These are phyloP conservation scores for Lissocephala sabroskyi DNA, from an alignment of 2,888 invertebrate species.

Conservation along the genomic window DNA sequence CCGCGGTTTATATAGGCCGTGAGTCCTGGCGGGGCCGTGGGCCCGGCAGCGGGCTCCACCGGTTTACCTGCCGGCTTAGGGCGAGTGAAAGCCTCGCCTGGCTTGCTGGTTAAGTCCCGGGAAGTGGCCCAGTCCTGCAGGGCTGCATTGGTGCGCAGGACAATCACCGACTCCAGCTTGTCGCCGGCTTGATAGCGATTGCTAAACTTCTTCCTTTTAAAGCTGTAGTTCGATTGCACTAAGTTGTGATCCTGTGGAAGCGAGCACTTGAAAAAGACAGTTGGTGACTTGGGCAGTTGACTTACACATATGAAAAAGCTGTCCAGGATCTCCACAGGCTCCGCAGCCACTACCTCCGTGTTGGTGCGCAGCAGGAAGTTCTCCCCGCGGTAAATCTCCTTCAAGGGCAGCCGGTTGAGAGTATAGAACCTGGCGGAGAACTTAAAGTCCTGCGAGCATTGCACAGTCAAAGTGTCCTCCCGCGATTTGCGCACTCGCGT, in stretches of 20 bases:
- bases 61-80: constrained; percentile 59
- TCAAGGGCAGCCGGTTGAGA: constrained; percentile 66
- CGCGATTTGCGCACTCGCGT: constrained; percentile 67
- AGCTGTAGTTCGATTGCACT: constrained; percentile 71
- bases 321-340: constrained; percentile 70
- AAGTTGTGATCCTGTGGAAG: constrained; percentile 69
- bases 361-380: constrained; percentile 71
- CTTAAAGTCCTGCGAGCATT: constrained; percentile 68
- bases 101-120: constrained; percentile 59
- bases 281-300: constrained; percentile 7
- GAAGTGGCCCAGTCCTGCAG: constrained; percentile 65
- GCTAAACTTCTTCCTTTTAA: constrained; percentile 68
- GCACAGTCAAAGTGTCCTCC: constrained; percentile 64
- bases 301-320: constrained; percentile 72
- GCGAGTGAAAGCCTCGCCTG: constrained; percentile 27
- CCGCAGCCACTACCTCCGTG: constrained; percentile 65
- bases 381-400: constrained; percentile 69
- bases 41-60: background rate
- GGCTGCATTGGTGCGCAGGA: constrained; percentile 68
- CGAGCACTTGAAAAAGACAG: background rate
- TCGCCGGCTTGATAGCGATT: constrained; percentile 65
- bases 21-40: constrained; percentile 10
- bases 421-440: constrained; percentile 70
- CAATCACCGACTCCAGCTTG: constrained; percentile 69
- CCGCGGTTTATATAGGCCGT: constrained; percentile 59